Conservation (phyloP, 2,888 invertebrate genomes). For the Falcaria lacertinaria region DNA sequence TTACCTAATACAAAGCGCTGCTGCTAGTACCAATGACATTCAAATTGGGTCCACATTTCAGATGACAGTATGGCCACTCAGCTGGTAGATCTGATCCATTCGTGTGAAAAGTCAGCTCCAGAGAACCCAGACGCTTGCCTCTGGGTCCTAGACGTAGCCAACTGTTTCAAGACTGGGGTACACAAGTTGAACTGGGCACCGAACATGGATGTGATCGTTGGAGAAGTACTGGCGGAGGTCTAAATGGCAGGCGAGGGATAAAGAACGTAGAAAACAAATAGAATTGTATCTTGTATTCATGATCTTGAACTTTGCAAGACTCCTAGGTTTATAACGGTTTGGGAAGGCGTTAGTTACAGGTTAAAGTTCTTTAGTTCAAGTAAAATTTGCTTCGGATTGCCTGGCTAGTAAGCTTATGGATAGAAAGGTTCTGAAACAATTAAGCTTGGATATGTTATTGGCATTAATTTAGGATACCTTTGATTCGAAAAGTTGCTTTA, state of each 20-base stretch:
- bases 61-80: conserved; percentile 45
- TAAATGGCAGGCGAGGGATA: conserved; percentile 10
- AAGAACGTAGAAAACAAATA: no score
- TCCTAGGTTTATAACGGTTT: background rate
- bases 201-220: conserved; percentile 35
- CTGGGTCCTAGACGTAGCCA: conserved; percentile 33
- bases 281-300: conserved; percentile 4
- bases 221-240: conserved; percentile 41
- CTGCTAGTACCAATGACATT: no score
- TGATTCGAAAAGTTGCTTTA: no score
- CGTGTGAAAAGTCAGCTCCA: conserved; percentile 25
- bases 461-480: no score
- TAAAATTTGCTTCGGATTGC: background rate
- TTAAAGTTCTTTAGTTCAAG: no score
- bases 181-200: conserved; percentile 57
- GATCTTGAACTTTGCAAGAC: background rate
- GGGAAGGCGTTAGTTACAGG: no score
- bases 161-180: conserved; percentile 50
- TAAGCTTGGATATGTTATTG: no score
- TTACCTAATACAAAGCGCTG: no score
- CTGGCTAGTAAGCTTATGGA: no score
- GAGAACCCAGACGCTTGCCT: conserved; percentile 28
- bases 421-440: no score
- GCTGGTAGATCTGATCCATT: conserved; percentile 40
- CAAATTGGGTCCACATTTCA: no score